Percentiles rank a stretch among this genome's conserved stretches.
Conservation (phyloP, 2,888 invertebrate species). For the Poecilus cupreus region DNA sequence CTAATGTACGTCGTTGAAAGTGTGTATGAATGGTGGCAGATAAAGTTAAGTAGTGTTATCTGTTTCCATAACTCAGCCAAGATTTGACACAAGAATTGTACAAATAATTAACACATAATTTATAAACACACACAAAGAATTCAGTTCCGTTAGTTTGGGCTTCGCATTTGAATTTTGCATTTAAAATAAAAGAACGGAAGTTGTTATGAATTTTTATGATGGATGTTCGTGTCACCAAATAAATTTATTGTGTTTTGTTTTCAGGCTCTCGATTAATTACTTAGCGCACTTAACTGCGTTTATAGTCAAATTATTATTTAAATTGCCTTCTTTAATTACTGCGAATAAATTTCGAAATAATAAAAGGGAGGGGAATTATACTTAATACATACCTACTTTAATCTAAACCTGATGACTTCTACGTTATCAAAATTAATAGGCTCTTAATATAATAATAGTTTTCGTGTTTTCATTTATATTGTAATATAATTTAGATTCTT, state of each 20-base stretch:
- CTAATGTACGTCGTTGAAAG: conserved; percentile 17
- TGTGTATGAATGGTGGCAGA: conserved; percentile 10
- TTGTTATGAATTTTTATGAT: conserved; percentile 48
- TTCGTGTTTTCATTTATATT: too few species aligned
- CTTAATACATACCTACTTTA: too few species aligned
- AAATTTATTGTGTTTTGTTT: conserved; percentile 28
- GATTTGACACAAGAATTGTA: conserved; percentile 38
- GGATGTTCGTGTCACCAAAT: conserved; percentile 43
- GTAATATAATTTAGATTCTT: too few species aligned
- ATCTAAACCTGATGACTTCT: too few species aligned
- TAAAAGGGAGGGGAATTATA: too few species aligned
- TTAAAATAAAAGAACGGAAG: conserved; percentile 45
- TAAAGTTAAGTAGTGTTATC: conserved; percentile 36
- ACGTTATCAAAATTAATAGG: too few species aligned
- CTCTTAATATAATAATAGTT: too few species aligned
- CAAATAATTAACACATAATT: conserved; percentile 44
- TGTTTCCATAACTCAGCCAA: conserved; percentile 35
- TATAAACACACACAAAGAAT: conserved; percentile 34
- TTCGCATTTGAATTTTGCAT: conserved; percentile 39
- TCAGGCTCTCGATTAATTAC: conserved; percentile 9
- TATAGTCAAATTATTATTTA: not conserved
- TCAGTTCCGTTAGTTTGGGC: conserved; percentile 21
- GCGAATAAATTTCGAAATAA: not conserved
- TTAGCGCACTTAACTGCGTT: not conserved
- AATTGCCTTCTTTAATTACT: not conserved